Evolutionary conservation across 2,888 invertebrate species (phyloP).

Genomic region (Escarpia spicata): DNA sequence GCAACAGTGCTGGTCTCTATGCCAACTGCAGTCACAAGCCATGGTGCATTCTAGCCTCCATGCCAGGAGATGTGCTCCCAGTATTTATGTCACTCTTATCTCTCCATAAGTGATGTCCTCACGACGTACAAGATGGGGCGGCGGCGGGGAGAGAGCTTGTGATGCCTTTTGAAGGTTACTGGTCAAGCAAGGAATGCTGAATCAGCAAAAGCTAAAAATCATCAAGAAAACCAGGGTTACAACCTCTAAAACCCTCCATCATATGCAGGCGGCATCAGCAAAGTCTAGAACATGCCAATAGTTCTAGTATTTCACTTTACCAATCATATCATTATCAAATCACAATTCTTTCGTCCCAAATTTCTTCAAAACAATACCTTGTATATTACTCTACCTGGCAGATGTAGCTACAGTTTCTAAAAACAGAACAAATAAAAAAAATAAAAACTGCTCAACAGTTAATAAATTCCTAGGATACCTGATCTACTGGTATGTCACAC

Average conservation of each 20-base stretch:
- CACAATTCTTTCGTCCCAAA: not conserved
- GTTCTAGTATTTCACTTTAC: not conserved
- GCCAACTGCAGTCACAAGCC: not conserved
- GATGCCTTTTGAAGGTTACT: not conserved
- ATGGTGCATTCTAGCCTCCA: not conserved
- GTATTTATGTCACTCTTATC: not conserved
- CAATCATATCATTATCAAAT: not conserved
- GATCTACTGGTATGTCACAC: not conserved
- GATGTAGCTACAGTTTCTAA: not conserved
- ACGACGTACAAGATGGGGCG: not conserved
- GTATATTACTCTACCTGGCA: not conserved
- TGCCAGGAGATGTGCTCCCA: not conserved
- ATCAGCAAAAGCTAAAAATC: slow-evolving; percentile 12
- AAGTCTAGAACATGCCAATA: not conserved
- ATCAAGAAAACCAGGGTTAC: not conserved
- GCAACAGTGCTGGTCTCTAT: not conserved
- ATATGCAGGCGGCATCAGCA: not conserved
- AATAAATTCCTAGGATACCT: not conserved
- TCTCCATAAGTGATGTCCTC: no score
- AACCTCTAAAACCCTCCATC: not conserved
- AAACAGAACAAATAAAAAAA: not conserved
- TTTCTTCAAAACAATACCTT: not conserved
- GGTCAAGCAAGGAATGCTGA: not conserved
- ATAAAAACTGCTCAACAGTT: not conserved
- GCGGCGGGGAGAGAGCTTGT: not conserved